Evolutionary conservation across 2,113 vertebrate species (phyloP).

Genomic region (Agapornis roseicollis): DNA sequence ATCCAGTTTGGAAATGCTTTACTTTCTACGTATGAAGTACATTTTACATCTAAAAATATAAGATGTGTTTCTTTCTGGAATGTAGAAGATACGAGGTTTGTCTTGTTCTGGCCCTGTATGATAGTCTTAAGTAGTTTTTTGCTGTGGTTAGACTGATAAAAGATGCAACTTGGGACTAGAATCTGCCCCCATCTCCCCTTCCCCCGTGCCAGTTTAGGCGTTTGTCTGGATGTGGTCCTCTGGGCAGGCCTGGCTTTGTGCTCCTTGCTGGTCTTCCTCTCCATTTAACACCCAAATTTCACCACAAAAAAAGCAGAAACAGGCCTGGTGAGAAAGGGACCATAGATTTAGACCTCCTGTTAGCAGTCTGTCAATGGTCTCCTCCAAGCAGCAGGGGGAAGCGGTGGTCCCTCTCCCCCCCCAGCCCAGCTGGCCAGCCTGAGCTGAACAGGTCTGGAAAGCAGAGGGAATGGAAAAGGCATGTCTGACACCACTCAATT

Average conservation of each 20-base stretch:
- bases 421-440: accelerated
- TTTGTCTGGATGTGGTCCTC: neutral
- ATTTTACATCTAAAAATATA: neutral
- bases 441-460: neutral
- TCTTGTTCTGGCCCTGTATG: neutral
- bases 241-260: neutral
- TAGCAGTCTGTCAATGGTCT: accelerated
- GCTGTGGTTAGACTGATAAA: neutral
- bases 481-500: neutral
- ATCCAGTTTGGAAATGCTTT: neutral
- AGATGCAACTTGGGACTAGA: neutral
- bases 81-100: neutral
- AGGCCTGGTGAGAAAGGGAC: neutral
- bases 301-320: neutral
- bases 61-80: neutral
- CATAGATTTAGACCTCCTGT: neutral
- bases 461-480: neutral
- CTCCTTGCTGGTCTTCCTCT: neutral
- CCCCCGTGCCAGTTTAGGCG: neutral
- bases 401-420: neutral
- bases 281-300: neutral
- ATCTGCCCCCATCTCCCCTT: neutral
- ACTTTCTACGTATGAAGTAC: neutral
- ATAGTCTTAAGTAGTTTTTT: neutral
- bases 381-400: neutral